These are phyloP conservation scores for Protula sp. DNA, from an alignment of 2,888 invertebrate genomes.

Conservation along the genomic window DNA sequence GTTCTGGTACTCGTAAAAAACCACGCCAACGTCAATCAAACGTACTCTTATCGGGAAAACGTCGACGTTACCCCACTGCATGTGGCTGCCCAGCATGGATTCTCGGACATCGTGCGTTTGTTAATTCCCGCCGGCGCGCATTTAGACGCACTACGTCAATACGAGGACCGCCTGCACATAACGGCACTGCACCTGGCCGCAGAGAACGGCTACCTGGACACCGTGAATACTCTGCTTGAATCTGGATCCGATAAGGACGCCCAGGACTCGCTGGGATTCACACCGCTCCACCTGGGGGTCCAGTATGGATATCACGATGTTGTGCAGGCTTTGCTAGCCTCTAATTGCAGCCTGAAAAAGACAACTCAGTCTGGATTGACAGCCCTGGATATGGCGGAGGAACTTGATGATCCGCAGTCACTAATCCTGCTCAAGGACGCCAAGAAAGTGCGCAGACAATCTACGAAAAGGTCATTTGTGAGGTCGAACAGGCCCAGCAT, in stretches of 20 bases:
- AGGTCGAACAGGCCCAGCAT: background rate
- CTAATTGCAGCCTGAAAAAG: conserved; percentile 9
- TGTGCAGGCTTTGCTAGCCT: conserved; percentile 8
- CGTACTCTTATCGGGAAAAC: conserved; percentile 13
- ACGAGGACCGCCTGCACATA: conserved; percentile 15
- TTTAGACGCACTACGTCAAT: conserved; percentile 13
- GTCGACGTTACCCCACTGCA: conserved; percentile 21
- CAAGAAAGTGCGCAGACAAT: background rate
- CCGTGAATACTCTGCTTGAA: conserved; percentile 13
- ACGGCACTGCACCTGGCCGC: conserved; percentile 17
- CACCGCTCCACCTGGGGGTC: conserved; percentile 20
- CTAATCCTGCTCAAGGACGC: background rate
- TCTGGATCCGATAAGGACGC: conserved; percentile 9
- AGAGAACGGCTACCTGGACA: conserved; percentile 17
- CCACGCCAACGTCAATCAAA: conserved; percentile 12
- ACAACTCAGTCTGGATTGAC: conserved; percentile 15
- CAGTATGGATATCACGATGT: conserved; percentile 18
- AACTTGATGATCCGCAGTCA: conserved; percentile 5
- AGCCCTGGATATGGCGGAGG: conserved; percentile 13
- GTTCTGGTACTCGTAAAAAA: conserved; percentile 9
- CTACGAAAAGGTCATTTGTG: background rate
- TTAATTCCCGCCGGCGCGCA: conserved; percentile 21
- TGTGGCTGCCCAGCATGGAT: conserved; percentile 21
- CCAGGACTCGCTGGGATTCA: conserved; percentile 21
- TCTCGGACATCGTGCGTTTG: conserved; percentile 9